phyloP scores from a whole-genome alignment of 2,113 vertebrate species.

The Psophia crepitans region DNA sequence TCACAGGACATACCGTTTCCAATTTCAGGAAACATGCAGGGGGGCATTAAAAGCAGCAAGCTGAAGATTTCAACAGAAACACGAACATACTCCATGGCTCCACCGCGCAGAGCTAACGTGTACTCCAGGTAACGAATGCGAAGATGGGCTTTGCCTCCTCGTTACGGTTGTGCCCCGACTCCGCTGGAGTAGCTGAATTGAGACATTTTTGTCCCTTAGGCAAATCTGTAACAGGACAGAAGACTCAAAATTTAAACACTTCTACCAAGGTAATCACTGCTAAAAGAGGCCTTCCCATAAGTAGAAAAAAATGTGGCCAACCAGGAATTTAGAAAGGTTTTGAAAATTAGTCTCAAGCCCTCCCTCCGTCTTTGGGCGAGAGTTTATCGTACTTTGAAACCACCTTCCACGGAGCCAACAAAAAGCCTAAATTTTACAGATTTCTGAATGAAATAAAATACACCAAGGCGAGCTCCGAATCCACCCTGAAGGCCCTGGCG shows the following conservation, averaged over 20 bases:
- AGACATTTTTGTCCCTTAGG: not conserved
- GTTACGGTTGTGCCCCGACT: not conserved
- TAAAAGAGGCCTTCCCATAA: not conserved
- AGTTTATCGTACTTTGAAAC: not conserved
- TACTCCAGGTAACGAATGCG: rapidly evolving
- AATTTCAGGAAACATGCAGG: not conserved
- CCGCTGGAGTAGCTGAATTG: not conserved
- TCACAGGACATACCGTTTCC: not conserved
- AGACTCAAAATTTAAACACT: not conserved
- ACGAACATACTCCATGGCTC: not conserved
- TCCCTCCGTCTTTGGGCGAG: too few species aligned
- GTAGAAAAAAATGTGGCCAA: not conserved
- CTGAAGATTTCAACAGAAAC: not conserved
- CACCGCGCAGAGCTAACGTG: not conserved
- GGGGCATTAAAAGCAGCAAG: not conserved
- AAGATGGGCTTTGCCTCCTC: not conserved
- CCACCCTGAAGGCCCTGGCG: not conserved
- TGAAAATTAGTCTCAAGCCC: not conserved
- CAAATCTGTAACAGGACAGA: not conserved
- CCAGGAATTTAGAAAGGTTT: not conserved
- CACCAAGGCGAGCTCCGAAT: not conserved
- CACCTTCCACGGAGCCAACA: not conserved
- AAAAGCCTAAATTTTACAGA: not conserved
- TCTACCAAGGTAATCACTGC: not conserved
- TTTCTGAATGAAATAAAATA: not conserved